Conservation (phyloP, 2,888 invertebrate species). For the Philhelius pedissequus region DNA sequence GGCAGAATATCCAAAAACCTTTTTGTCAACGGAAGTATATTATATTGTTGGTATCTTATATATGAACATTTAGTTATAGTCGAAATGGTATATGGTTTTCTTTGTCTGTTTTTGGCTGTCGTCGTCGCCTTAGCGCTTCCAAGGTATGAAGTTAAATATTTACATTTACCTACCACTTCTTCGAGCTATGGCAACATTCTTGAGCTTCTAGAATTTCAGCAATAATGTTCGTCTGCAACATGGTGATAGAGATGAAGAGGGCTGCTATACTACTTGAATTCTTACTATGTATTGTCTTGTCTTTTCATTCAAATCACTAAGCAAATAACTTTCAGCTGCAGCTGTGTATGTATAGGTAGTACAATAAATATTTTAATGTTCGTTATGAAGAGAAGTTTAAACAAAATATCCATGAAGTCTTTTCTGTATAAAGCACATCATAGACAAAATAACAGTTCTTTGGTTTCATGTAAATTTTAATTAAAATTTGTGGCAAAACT, state of each 20-base stretch:
- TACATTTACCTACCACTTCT: not conserved
- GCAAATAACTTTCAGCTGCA: not conserved
- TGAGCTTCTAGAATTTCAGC: not conserved
- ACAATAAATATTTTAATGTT: not conserved
- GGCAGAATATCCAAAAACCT: constrained; percentile 26
- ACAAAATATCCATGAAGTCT: not conserved
- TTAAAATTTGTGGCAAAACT: not conserved
- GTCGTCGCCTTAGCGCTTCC: not conserved
- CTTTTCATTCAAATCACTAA: not conserved
- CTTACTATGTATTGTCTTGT: not conserved
- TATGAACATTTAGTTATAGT: not conserved
- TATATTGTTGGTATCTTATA: too few species aligned
- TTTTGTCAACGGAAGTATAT: not conserved
- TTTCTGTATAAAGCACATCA: not conserved
- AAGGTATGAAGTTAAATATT: not conserved
- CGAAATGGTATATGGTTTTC: not conserved
- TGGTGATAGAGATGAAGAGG: too few species aligned
- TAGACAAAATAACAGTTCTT: not conserved
- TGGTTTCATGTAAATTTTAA: not conserved
- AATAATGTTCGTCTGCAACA: not conserved
- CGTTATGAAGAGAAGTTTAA: not conserved
- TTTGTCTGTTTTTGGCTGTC: constrained; percentile 1
- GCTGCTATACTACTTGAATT: not conserved
- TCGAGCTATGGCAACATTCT: not conserved
- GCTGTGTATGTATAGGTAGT: not conserved